Evolutionary conservation across 2,113 vertebrate genomes (phyloP), one percentile per base, ranked within the genome.

Genomic region (Salminus brasiliensis): DNA sequence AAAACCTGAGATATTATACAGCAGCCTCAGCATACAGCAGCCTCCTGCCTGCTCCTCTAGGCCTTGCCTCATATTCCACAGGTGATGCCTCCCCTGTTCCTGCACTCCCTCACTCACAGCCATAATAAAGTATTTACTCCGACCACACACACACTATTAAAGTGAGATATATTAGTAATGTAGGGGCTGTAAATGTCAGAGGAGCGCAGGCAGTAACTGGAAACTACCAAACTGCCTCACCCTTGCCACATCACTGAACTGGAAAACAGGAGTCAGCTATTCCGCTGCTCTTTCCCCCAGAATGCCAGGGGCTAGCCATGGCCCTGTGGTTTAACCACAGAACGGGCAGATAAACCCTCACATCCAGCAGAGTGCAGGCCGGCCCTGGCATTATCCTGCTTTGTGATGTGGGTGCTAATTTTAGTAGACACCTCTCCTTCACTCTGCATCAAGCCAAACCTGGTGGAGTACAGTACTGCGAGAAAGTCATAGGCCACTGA

Each of bases 51-150:
- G n/a, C n/a, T n/a, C n/a, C n/a, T n/a, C 18, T 18, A 49, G 16
- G 47, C 18, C 18, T 21, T 49, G 47, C 27, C 1, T 30, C 16
- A 30, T 52, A 18, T 30, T 49, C 34, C 4, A 1, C 27, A 52
- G 72, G 39, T 74, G 2, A 32, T 27, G 7, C 4, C 29, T 45
- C 4, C n/a, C 21, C 49, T 12, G 2, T 23, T 55, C 8, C 13
- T 53, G 18, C 16, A 70, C 52, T 4, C 68, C 59, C 52, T 4
- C 68, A 39, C 45, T 75, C 2, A 30, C 92, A 90, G 91, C 90
- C 89, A 90, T 84, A 84, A 91, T 88, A 86, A 91, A 87, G 87
- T 88, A 83, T 89, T 94, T 88, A 92, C 93, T 90, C 89, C 74
- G 78, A 82, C 84, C 90, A 87, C 90, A 91, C 78, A 87, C 83